These are phyloP conservation scores for Plagodis dolabraria DNA, from an alignment of 2,888 invertebrate genomes.

Conservation along the genomic window DNA sequence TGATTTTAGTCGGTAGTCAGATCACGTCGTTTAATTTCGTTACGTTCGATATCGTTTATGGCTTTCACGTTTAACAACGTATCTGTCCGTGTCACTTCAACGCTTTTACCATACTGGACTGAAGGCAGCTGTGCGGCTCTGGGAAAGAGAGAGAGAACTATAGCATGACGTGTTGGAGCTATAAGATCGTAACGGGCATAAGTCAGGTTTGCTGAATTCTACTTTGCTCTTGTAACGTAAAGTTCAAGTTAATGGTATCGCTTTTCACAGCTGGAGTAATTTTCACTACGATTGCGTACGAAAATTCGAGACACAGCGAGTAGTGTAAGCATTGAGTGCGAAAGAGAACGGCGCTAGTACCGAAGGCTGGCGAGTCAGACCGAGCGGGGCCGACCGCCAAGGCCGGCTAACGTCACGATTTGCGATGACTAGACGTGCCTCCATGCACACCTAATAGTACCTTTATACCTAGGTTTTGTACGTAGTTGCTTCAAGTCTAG, in stretches of 20 bases:
- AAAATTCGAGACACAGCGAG: conserved; percentile 73
- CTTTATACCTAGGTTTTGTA: conserved; percentile 43
- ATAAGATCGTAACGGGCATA: conserved; percentile 53
- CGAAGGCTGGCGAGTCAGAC: conserved; percentile 61
- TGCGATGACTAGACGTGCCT: conserved; percentile 75
- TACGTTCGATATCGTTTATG: conserved; percentile 61
- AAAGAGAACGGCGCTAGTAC: conserved; percentile 59
- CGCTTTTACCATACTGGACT: conserved; percentile 76
- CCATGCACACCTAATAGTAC: conserved; percentile 46
- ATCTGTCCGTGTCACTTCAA: conserved; percentile 65
- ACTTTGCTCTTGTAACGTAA: conserved; percentile 50
- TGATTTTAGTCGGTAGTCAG: conserved; percentile 45
- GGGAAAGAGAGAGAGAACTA: conserved; percentile 82
- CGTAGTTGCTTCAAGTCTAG: conserved; percentile 62
- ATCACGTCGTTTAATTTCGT: conserved; percentile 63
- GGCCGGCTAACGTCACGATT: conserved; percentile 80
- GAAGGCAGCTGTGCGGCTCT: conserved; percentile 73
- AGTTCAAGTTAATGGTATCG: conserved; percentile 50
- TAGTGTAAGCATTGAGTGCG: conserved; percentile 67
- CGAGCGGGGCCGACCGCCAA: conserved; percentile 75
- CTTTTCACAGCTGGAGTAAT: conserved; percentile 71
- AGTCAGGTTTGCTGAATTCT: conserved; percentile 42
- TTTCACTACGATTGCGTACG: conserved; percentile 73
- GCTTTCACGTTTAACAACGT: conserved; percentile 52
- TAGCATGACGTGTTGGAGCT: conserved; percentile 57